Evolutionary conservation across 2,888 invertebrate species (phyloP).

Genomic region (Galeruca laticollis): DNA sequence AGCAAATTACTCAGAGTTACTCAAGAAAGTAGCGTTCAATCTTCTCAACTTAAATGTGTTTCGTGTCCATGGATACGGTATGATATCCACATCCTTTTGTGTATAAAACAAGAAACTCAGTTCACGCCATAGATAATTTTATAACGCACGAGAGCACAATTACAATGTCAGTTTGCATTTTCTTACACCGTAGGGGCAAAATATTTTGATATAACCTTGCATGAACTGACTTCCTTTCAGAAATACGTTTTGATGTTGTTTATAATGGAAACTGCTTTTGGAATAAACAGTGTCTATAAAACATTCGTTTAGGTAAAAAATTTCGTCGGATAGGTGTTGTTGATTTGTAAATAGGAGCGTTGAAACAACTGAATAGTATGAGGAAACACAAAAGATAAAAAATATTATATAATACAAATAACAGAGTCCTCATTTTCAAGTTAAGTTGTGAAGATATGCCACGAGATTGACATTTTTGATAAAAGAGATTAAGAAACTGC

Average conservation of each 20-base stretch:
- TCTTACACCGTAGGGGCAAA: not conserved
- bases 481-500: too few species aligned
- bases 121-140: constrained; percentile 7
- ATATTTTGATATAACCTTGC: not conserved
- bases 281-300: too few species aligned
- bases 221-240: not conserved
- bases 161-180: constrained; percentile 7
- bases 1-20: not conserved
- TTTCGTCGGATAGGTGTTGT: too few species aligned
- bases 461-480: too few species aligned
- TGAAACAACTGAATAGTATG: too few species aligned
- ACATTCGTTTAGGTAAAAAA: too few species aligned
- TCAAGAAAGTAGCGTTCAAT: not conserved
- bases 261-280: not conserved
- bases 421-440: too few species aligned
- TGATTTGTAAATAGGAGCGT: too few species aligned
- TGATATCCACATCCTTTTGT: constrained; percentile 3
- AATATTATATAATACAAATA: too few species aligned
- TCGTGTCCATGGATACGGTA: constrained; percentile 3
- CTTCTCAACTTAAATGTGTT: not conserved
- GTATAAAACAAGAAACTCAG: constrained; percentile 1
- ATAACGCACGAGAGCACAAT: not conserved
- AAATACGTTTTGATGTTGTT: not conserved
- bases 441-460: too few species aligned
- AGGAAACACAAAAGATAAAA: too few species aligned